phyloP scores from a whole-genome alignment of 2,888 invertebrate genomes.

The Dolichomitus sp. region DNA sequence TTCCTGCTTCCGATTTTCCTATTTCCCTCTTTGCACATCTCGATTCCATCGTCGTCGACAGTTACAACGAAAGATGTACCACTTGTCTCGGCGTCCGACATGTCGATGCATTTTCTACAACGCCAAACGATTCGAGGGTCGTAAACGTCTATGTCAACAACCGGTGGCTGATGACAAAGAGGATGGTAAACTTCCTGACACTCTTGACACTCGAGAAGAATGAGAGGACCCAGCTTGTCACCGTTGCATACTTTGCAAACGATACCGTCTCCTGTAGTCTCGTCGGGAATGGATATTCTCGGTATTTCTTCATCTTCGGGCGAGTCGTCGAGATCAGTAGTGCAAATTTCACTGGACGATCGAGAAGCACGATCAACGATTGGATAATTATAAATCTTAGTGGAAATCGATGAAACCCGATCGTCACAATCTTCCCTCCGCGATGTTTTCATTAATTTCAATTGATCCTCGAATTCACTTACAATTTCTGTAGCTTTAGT shows the following conservation, averaged over 20 bases:
- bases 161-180: conserved; percentile 79
- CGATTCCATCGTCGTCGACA: conserved; percentile 10
- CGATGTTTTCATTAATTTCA: conserved; percentile 15
- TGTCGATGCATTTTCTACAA: conserved; percentile 71
- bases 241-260: conserved; percentile 78
- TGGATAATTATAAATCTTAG: background rate
- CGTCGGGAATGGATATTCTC: conserved; percentile 81
- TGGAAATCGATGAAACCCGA: conserved; percentile 3
- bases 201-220: conserved; percentile 79
- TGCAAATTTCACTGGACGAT: conserved; percentile 8
- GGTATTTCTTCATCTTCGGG: conserved; percentile 75
- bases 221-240: conserved; percentile 77
- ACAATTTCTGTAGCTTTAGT: background rate
- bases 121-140: conserved; percentile 79
- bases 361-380: conserved; percentile 1
- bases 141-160: conserved; percentile 76
- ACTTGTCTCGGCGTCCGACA: background rate
- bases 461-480: conserved; percentile 17
- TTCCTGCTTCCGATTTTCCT: conserved; percentile 21
- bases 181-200: conserved; percentile 81
- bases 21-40: background rate
- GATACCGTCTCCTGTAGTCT: conserved; percentile 74
- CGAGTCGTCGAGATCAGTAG: conserved; percentile 29
- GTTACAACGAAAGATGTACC: conserved; percentile 7
- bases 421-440: conserved; percentile 18